phyloP scores from a whole-genome alignment of 2,888 invertebrate species.

The Deroplatys truncata region DNA sequence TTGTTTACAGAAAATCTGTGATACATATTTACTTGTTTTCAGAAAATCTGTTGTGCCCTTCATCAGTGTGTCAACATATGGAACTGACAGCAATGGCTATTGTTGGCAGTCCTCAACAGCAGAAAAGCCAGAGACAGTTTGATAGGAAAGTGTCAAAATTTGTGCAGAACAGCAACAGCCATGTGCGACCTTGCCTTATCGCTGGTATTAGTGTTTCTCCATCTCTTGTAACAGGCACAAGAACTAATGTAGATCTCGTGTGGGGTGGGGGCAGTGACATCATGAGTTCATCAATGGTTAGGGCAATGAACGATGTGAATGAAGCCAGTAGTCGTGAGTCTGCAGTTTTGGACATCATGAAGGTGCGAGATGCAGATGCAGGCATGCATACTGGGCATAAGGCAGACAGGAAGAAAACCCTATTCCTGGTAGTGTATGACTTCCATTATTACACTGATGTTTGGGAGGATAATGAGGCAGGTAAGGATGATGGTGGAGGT shows the following conservation, averaged over 20 bases:
- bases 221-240: neutral
- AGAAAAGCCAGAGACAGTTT: neutral
- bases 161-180: neutral
- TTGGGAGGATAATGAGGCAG: constrained; percentile 19
- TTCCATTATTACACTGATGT: constrained; percentile 55
- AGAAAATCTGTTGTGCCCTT: constrained; percentile 33
- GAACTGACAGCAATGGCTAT: constrained; percentile 49
- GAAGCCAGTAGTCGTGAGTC: constrained; percentile 54
- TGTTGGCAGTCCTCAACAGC: constrained; percentile 40
- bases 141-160: neutral
- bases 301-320: constrained; percentile 74
- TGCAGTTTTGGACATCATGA: constrained; percentile 48
- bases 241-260: constrained; percentile 19
- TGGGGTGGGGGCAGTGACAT: constrained; percentile 24
- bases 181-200: constrained; percentile 39
- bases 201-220: constrained; percentile 37
- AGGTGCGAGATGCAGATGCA: constrained; percentile 39
- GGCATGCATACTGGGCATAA: neutral
- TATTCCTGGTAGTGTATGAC: constrained; percentile 64
- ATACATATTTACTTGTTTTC: neutral
- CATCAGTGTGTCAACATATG: constrained; percentile 34
- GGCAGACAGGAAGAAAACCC: constrained; percentile 36
- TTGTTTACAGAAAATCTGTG: constrained; percentile 28
- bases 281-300: constrained; percentile 47
- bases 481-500: constrained; percentile 24